Percentiles rank a stretch among this genome's conserved stretches.
Evolutionary conservation across 2,888 invertebrate genomes (phyloP).

Genomic region (Chloromyia formosa): DNA sequence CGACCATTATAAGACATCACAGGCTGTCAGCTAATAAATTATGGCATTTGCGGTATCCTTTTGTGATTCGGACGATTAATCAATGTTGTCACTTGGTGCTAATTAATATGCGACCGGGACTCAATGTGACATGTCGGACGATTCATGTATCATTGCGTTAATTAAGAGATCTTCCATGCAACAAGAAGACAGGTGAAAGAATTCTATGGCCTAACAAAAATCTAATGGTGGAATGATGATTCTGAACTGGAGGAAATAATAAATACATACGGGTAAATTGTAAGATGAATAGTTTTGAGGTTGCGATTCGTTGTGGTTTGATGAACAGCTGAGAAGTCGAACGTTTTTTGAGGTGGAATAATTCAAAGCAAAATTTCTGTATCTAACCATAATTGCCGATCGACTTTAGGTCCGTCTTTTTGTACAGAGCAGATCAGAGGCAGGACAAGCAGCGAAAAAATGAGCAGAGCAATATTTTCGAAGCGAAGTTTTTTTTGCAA

Average conservation of each 20-base stretch:
- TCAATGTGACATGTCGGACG: slow-evolving; percentile 31
- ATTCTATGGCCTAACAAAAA: slow-evolving; percentile 6
- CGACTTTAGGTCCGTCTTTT: no score
- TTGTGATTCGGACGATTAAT: slow-evolving; percentile 41
- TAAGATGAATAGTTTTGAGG: no score
- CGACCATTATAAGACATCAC: slow-evolving; percentile 30
- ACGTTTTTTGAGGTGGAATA: no score
- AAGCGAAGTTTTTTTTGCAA: no score
- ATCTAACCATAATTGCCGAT: no score
- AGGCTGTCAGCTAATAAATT: slow-evolving; percentile 35
- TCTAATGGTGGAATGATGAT: background rate
- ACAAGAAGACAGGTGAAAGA: slow-evolving; percentile 10
- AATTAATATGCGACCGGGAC: slow-evolving; percentile 36
- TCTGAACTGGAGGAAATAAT: background rate
- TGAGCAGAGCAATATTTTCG: no score
- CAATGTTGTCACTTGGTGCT: slow-evolving; percentile 36
- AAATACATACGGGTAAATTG: no score
- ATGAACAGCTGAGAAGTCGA: no score
- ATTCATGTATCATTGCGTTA: slow-evolving; percentile 42
- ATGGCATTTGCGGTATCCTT: slow-evolving; percentile 43
- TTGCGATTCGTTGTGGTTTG: no score
- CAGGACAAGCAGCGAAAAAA: no score
- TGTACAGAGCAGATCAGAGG: no score
- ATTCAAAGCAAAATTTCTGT: no score
- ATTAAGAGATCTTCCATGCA: slow-evolving; percentile 35